Evolutionary conservation across 2,888 invertebrate species (phyloP).

Genomic region (Ichneumoninae sp.): DNA sequence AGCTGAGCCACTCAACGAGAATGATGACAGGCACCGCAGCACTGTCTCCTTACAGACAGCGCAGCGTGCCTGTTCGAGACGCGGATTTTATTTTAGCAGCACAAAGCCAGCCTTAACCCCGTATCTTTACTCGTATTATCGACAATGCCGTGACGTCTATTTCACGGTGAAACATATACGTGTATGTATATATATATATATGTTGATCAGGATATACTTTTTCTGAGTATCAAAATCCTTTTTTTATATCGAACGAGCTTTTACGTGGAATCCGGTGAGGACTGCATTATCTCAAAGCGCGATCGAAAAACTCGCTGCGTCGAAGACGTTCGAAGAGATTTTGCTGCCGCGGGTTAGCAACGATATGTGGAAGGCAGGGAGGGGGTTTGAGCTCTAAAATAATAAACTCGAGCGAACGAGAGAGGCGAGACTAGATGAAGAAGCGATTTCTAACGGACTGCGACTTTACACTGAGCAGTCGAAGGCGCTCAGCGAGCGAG

Average conservation of each 20-base stretch:
- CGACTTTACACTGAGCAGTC: constrained; percentile 71
- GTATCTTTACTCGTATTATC: constrained; percentile 28
- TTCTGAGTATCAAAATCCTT: background rate
- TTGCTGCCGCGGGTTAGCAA: constrained; percentile 43
- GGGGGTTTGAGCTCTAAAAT: constrained; percentile 75
- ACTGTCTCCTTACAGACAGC: constrained; percentile 66
- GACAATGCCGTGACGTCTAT: constrained; percentile 13
- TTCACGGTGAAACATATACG: background rate
- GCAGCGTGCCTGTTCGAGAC: constrained; percentile 37
- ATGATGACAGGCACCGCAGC: constrained; percentile 77
- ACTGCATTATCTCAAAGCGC: constrained; percentile 71
- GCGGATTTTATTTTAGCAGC: constrained; percentile 58
- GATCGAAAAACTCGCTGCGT: constrained; percentile 54
- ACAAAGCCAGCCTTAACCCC: background rate
- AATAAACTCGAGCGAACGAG: constrained; percentile 76
- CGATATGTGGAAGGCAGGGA: constrained; percentile 71
- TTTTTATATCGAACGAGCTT: constrained; percentile 7
- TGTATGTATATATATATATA: background rate
- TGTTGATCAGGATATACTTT: background rate
- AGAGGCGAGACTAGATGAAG: constrained; percentile 70
- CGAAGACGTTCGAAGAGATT: constrained; percentile 34
- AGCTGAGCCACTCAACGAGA: constrained; percentile 80
- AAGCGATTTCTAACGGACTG: constrained; percentile 63
- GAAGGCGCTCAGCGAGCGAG: constrained; percentile 3
- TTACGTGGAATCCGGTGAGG: constrained; percentile 53